phyloP scores from a whole-genome alignment of 2,888 invertebrate species.

The Oscheius myriophilus region DNA sequence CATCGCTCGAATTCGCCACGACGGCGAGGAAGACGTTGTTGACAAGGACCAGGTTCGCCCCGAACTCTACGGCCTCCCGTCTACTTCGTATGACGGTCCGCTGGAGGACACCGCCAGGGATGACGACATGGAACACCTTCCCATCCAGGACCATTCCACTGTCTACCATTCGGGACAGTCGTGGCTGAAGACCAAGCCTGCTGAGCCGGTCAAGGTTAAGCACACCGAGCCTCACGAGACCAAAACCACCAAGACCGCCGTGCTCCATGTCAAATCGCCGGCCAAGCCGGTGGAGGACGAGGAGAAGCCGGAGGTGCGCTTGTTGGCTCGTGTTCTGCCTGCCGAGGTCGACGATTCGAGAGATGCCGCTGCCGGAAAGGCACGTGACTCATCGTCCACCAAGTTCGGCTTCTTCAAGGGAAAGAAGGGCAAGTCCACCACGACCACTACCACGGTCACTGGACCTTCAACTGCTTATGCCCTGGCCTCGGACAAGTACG shows the following conservation, averaged over 20 bases:
- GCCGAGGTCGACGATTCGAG: too few relatives aligned
- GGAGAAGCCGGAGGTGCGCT: constrained; percentile 27
- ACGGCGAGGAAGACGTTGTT: constrained; percentile 37
- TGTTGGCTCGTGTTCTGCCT: constrained; percentile 31
- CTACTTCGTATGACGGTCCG: constrained; percentile 37
- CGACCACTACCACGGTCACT: too few relatives aligned
- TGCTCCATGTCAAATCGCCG: not conserved
- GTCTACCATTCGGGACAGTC: constrained; percentile 48
- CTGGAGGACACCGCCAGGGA: constrained; percentile 32
- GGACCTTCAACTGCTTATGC: too few relatives aligned
- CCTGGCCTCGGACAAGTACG: too few relatives aligned
- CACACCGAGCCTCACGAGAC: too few relatives aligned
- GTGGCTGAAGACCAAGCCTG: constrained; percentile 26
- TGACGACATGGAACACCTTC: constrained; percentile 30
- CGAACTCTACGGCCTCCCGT: constrained; percentile 27
- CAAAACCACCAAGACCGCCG: constrained; percentile 18
- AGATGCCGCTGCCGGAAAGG: too few relatives aligned
- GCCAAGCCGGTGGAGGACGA: too few relatives aligned
- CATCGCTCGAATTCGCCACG: constrained; percentile 32
- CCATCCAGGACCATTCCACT: constrained; percentile 31
- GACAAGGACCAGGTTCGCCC: constrained; percentile 27
- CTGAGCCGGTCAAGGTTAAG: constrained; percentile 24
- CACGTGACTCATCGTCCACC: too few relatives aligned
- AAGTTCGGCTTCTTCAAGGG: constrained; percentile 32
- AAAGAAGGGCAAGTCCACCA: constrained; percentile 8